These are phyloP conservation scores for Melanotaenia nigrans DNA, from an alignment of 2,797 vertebrate species.

Conservation along the genomic window DNA sequence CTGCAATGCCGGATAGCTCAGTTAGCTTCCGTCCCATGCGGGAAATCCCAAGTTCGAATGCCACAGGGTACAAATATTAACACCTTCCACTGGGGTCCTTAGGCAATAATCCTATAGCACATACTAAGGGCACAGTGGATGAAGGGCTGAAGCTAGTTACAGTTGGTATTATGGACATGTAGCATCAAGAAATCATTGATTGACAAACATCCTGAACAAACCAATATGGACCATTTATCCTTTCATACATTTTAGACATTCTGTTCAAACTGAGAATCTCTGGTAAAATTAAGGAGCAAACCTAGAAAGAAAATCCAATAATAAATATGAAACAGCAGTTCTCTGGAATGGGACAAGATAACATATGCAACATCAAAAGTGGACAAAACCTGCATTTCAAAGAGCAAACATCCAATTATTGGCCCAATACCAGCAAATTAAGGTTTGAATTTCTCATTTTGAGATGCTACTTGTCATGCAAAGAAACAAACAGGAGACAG, in stretches of 20 bases:
- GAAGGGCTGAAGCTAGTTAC: neutral
- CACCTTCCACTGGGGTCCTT: too few species aligned
- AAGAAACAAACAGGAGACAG: constrained; percentile 56
- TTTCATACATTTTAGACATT: neutral
- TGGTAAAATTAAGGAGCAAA: neutral
- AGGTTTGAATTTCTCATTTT: constrained; percentile 24
- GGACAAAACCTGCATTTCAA: constrained; percentile 25
- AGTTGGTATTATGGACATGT: too few species aligned
- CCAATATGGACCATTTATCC: neutral
- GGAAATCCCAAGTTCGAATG: too few species aligned
- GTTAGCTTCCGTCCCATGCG: too few species aligned
- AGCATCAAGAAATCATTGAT: too few species aligned
- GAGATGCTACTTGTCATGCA: constrained; percentile 58
- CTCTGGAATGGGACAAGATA: neutral
- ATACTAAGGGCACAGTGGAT: neutral
- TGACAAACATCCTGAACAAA: too few species aligned
- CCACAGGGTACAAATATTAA: too few species aligned
- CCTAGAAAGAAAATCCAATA: neutral
- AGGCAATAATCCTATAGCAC: too few species aligned
- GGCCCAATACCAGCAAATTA: constrained; percentile 13
- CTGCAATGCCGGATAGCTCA: too few species aligned
- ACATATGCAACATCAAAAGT: constrained; percentile 16
- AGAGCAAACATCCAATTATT: constrained; percentile 30
- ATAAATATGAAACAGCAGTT: constrained; percentile 8
- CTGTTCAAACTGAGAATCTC: too few species aligned